phyloP scores from a whole-genome alignment of 2,113 vertebrate species.

The Salvator merianae region DNA sequence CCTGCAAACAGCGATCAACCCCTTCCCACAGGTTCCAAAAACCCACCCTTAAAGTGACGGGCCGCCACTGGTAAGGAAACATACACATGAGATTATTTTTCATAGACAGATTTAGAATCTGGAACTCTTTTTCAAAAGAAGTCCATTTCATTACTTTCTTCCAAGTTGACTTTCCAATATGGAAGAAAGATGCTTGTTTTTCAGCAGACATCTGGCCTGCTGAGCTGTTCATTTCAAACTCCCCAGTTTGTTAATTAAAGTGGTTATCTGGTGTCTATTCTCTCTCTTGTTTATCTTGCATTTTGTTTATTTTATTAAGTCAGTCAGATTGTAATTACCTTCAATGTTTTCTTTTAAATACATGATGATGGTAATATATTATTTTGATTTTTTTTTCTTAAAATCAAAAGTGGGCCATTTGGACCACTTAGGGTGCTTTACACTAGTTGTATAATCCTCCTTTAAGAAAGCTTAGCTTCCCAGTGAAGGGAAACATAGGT shows the following conservation, averaged over 20 bases:
- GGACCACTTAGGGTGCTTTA: too few species aligned
- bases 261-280: background rate
- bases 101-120: background rate
- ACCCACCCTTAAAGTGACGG: too few species aligned
- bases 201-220: background rate
- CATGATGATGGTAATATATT: too few species aligned
- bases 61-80: background rate
- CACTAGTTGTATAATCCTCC: too few species aligned
- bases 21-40: too few species aligned
- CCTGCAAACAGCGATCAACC: too few species aligned
- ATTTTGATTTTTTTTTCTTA: too few species aligned
- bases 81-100: background rate
- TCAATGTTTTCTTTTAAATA: background rate
- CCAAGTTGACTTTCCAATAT: background rate
- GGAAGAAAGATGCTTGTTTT: background rate
- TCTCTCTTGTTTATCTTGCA: background rate
- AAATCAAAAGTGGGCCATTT: too few species aligned
- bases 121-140: background rate
- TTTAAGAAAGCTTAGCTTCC: too few species aligned
- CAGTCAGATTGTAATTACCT: background rate
- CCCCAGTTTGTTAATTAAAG: background rate
- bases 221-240: background rate
- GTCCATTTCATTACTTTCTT: background rate
- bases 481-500: too few species aligned
- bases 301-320: background rate